These are phyloP conservation scores for Zapornia atra DNA, from an alignment of 2,113 vertebrate genomes.

Conservation along the genomic window DNA sequence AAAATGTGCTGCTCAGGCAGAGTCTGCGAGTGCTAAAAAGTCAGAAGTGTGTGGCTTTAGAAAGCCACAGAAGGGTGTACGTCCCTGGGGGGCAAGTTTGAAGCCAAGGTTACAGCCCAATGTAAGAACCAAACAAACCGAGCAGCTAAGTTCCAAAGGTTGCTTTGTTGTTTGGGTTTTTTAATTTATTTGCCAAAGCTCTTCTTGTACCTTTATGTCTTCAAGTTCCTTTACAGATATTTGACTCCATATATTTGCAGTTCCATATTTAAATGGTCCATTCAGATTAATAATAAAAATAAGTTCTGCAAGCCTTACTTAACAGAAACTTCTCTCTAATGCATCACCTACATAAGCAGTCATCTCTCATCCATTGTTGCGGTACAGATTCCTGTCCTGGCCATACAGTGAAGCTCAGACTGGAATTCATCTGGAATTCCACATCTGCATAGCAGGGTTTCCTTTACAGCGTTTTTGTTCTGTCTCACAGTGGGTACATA, in stretches of 20 bases:
- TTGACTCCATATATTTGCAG: not conserved
- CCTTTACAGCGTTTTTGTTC: not conserved
- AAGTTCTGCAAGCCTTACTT: not conserved
- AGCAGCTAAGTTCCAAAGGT: not conserved
- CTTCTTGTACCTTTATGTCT: not conserved
- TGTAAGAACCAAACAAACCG: not conserved
- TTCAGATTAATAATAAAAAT: not conserved
- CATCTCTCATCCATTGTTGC: not conserved
- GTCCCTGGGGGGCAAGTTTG: not conserved
- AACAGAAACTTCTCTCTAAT: not conserved
- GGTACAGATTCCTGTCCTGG: not conserved
- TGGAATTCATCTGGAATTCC: not conserved
- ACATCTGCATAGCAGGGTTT: not conserved
- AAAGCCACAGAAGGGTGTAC: not conserved
- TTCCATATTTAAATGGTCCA: not conserved
- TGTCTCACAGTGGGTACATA: not conserved
- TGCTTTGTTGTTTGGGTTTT: not conserved
- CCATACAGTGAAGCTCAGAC: not conserved
- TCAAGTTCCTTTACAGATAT: not conserved
- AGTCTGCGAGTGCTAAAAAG: not conserved
- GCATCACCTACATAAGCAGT: not conserved
- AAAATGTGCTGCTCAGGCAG: not conserved
- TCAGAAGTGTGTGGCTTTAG: rapidly evolving
- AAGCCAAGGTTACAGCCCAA: not conserved
- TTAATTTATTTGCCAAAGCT: not conserved